phyloP scores from a whole-genome alignment of 2,113 vertebrate genomes.

The Pseudonaja textilis region DNA sequence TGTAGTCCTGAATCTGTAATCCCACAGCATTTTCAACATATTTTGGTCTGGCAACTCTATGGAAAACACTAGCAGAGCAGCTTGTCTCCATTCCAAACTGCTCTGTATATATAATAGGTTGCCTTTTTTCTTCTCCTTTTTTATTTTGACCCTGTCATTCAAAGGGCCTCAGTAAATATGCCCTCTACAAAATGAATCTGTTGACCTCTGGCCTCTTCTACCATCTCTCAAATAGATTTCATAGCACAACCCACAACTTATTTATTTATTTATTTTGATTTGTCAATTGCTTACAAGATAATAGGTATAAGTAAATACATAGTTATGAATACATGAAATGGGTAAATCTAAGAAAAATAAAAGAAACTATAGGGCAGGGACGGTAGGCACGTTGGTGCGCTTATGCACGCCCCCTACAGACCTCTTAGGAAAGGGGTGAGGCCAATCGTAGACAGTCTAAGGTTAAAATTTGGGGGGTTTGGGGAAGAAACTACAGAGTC shows the following conservation, averaged over 20 bases:
- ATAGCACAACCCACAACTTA: background rate
- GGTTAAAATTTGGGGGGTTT: too few relatives aligned
- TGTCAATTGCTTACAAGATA: too few relatives aligned
- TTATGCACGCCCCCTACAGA: too few relatives aligned
- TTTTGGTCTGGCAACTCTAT: background rate
- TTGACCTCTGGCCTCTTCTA: slow-evolving; percentile 15
- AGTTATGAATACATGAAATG: too few relatives aligned
- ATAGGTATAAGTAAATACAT: too few relatives aligned
- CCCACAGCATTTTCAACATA: background rate
- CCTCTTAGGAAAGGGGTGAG: too few relatives aligned
- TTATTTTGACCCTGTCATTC: slow-evolving; percentile 14
- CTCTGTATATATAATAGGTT: background rate
- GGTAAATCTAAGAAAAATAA: too few relatives aligned
- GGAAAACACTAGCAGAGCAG: background rate
- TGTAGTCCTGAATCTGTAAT: background rate
- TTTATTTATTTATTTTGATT: too few relatives aligned
- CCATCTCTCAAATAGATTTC: slow-evolving; percentile 18
- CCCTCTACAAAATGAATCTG: slow-evolving; percentile 16
- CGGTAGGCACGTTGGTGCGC: too few relatives aligned
- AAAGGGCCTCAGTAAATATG: slow-evolving; percentile 20
- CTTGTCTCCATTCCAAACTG: background rate
- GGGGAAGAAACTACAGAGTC: too few relatives aligned
- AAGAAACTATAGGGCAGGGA: too few relatives aligned
- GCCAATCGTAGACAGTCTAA: too few relatives aligned
- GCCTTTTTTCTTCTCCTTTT: background rate